Base-by-base conservation (phyloP, 2,888 invertebrate genomes). In the Anagyrus pseudococci region DNA sequence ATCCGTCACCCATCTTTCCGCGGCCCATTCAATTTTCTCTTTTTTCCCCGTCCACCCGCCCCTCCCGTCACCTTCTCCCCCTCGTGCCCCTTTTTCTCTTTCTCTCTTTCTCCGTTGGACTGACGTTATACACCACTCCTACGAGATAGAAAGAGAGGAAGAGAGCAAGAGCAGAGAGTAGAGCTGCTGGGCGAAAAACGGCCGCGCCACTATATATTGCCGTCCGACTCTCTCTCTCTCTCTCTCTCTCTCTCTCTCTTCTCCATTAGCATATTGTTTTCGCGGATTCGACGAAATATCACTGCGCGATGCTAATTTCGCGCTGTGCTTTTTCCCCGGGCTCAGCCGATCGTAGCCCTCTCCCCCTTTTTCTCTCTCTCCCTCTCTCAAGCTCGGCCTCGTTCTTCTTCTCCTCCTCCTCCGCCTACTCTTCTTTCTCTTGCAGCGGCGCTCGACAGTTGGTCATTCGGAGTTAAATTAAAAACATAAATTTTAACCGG, bases 191-290 rank as follows among this genome's bases (percentile, higher is more conserved):
- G n/a, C n/a, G n/a, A n/a, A n/a, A n/a, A n/a, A 26, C 48, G 25
- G 2, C 25, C 26, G 17, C 37, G 40, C 44, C 25, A 52, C 15
- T 62, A 54, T 58, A 58, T 33, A 46, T 10, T 29, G n/a, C 15
- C n/a, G n/a, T n/a, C 17, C 17, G 43, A 17, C 8, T 48, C 10
- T 52, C 23, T 44, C 13, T 64, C 58, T 67, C 58, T 65, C 58
- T 48, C 49, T 53, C 54, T 48, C 46, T 48, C 50, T 66, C 65
- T 62, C 68, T 62, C 62, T 61, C 55, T 40, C 57, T 70, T 72
- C 74, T 74, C 75, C 77, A 79, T 80, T 80, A 80, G 77, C 79
- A 79, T 80, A 80, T 79, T 79, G 77, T 77, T 77, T 78, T 77
- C 75, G 71, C 74, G 74, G 73, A 77, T 77, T 75, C 74, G 74